Base-by-base conservation (phyloP, 2,113 vertebrate genomes). In the Dasyornis broadbenti region DNA sequence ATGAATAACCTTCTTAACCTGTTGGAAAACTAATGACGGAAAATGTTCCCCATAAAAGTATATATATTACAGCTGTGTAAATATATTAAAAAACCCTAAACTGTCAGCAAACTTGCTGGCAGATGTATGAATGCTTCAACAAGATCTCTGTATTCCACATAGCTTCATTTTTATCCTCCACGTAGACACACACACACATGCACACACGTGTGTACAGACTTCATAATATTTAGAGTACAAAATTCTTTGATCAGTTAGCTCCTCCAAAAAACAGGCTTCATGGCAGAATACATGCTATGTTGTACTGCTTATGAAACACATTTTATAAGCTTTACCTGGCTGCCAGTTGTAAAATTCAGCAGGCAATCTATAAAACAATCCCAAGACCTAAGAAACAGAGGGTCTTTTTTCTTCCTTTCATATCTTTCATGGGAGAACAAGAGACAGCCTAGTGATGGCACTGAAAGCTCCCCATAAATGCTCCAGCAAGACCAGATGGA, bases 11-110 rank as follows among this genome's bases (percentile, higher is more conserved):
- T 95, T 95, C 86, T 97, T 94, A 96, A 96, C 91, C 95, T 96
- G 86, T 89, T 92, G 92, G 92, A 97, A 91, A 93, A n/a, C 31
- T 95, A 95, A 93, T 90, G 80, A 93, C 49, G 98, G 97, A 98
- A 98, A 98, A 97, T 95, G 90, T 97, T 96, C 92, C 96, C 90
- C 95, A 92, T 97, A 95, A 96, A 97, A 97, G 86, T 83, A 90
- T 76, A 94, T 92, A 88, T 76, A 96, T 94, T 91, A 95, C 88
- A 92, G 91, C 97, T 98, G 96, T 97, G 96, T 96, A 96, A 97
- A 96, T 96, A 96, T 59, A 79, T 93, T 94, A 61, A 94, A 93
- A 94, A 90, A 19, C 53, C 85, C 35, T 56, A 96, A 97, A 91
- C 77, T 96, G 91, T 96, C 82, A 86, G 93, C 94, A 90, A 88